Base-by-base conservation (phyloP, 1,140 invertebrate genomes). In the Coptotermes formosanus region DNA sequence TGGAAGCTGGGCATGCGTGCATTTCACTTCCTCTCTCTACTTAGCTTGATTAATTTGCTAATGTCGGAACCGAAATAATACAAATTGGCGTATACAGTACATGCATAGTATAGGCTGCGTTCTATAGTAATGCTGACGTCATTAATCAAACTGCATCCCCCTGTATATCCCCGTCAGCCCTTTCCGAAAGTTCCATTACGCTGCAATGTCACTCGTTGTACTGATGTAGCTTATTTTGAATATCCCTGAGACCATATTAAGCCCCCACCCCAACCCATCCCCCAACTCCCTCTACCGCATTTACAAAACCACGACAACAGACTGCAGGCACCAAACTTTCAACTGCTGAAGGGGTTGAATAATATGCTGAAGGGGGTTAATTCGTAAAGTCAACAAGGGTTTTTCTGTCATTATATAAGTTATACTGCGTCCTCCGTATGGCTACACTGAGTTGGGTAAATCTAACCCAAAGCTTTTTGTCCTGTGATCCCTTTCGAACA, bases 281-380 rank as follows among this genome's bases (percentile, higher is more conserved):
- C 64, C 64, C n/a, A 25, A 30, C 64, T 75, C 64, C 64, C 64
- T 55, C 52, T 55, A 75, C 64, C 64, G 6, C 64, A 75, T 75
- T 75, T 75, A 75, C 64, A 75, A 75, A 75, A 75, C 64, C 64
- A 75, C 64, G 64, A 75, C 64, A 75, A 75, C 64, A 75, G 64
- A 8, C 64, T 75, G 64, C 64, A 30, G n/a, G 64, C 64, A 30
- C 25, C 64, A 30, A 75, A 75, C 64, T 75, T 75, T 16, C 64
- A n/a, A 75, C 64, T 75, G 64, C 64, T 75, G 25, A 75, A 75
- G 14, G 45, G 45, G 38, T 38, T 38, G 38, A 38, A 38, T 38
- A 38, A 38, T 38, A 38, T 38, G 38, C 38, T 38, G 38, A 38
- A 38, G 64, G 64, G 64, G 64, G 64, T 75, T 75, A 75, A 75